Evolutionary conservation across 2,113 vertebrate species (phyloP), one percentile per base, ranked within the genome.

Genomic region (Bubo scandiacus): DNA sequence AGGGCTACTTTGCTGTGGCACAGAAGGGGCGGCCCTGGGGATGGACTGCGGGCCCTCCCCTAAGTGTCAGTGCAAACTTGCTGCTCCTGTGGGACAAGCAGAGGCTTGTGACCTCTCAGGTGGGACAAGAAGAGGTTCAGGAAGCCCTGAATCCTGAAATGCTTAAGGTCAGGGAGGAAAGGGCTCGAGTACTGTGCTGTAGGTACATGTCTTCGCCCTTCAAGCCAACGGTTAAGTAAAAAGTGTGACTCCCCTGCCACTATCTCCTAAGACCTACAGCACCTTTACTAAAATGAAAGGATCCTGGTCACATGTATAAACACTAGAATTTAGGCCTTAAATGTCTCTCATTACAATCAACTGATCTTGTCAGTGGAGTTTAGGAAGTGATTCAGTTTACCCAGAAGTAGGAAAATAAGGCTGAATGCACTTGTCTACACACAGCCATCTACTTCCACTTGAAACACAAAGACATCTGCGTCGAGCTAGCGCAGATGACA

Each of bases 401-500:
- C 6, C 40, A 79, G 34, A 79, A 30, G 14, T 40, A 52, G 23
- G 47, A 47, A 66, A 91, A 43, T 42, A 47, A 36, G 36, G 51
- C 45, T 79, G 38, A 74, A 74, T 47, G 29, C 17, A n/a, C 43
- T 23, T 66, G n/a, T 21, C 32, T 1, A 2, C 25, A 54, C 25
- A 15, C 5, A 86, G 34, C 26, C 30, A 13, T 29, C 42, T 54
- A 17, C 34, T 66, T 62, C 51, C 57, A 29, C 47, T n/a, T 22
- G 47, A 62, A 91, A 75, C 2, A 9, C 43, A 61, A 32, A 58
- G 34, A 29, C 0, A 0, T 15, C 30, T 66, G 32, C 17, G 13
- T 5, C 30, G 52, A 65, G 51, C 66, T 47, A 70, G n/a, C 0
- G 0, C 45, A 42, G 34, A 26, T 47, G 55, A 40, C 2, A 3